These are phyloP conservation scores for Illadopsis cleaveri DNA, from an alignment of 2,113 vertebrate species.

Conservation along the genomic window DNA sequence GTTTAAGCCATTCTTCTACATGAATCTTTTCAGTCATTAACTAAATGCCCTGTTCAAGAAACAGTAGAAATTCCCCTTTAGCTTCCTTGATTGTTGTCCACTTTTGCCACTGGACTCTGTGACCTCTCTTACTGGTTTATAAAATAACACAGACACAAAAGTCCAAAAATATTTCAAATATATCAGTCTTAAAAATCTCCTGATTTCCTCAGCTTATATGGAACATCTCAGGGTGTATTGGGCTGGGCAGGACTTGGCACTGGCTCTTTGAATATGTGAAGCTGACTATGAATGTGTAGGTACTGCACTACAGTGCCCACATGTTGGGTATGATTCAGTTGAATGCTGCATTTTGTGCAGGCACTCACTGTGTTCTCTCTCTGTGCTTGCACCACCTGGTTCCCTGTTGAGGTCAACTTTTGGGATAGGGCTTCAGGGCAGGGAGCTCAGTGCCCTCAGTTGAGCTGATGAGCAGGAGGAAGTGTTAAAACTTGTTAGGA, in stretches of 20 bases:
- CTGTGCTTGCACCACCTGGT: not conserved
- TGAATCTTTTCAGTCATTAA: not conserved
- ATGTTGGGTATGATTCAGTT: not conserved
- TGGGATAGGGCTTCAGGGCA: not conserved
- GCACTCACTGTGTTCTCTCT: not conserved
- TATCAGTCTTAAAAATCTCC: not conserved
- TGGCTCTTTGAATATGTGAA: not conserved
- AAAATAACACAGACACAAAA: not conserved
- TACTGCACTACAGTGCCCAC: not conserved
- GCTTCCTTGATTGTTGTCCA: not conserved
- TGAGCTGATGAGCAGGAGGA: not conserved
- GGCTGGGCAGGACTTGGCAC: not conserved
- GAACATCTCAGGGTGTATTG: not conserved
- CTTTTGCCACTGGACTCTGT: not conserved
- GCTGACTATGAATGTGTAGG: not conserved
- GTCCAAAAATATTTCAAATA: not conserved
- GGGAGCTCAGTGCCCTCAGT: not conserved
- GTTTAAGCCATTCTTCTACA: not conserved
- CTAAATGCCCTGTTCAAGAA: not conserved
- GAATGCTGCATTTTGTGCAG: not conserved
- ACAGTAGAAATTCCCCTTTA: not conserved
- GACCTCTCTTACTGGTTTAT: not conserved
- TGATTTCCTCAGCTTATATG: not conserved
- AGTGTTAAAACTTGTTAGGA: not conserved
- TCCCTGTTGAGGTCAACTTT: not conserved